These are phyloP conservation scores for Nymphicus hollandicus DNA, from an alignment of 2,113 vertebrate species.

Conservation along the genomic window DNA sequence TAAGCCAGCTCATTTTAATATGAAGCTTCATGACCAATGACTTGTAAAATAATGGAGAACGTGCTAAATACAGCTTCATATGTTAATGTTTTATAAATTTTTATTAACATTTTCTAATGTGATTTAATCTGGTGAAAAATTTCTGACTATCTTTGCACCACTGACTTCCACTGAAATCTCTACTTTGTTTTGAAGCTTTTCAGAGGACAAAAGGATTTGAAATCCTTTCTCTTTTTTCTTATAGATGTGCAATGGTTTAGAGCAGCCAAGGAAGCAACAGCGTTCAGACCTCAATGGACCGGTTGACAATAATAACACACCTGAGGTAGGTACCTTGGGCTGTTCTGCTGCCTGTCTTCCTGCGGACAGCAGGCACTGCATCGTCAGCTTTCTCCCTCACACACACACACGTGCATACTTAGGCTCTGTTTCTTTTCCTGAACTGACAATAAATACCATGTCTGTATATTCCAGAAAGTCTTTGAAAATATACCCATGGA, in stretches of 20 bases:
- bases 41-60: not conserved
- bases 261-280: constrained; percentile 93
- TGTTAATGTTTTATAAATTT: not conserved
- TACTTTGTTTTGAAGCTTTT: not conserved
- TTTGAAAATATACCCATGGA: not conserved
- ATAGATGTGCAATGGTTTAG: constrained; percentile 86
- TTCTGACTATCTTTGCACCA: not conserved
- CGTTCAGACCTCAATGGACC: constrained; percentile 96
- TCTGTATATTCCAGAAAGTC: not conserved
- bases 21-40: not conserved
- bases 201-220: not conserved
- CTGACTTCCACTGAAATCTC: not conserved
- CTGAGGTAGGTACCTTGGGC: constrained; percentile 78
- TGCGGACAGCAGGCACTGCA: not conserved
- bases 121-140: not conserved
- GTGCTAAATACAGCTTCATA: not conserved
- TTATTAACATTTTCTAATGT: not conserved
- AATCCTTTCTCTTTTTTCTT: not conserved
- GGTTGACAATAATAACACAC: constrained; percentile 89
- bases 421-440: not conserved
- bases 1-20: not conserved
- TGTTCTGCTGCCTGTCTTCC: not conserved
- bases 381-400: not conserved
- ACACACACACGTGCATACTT: too few relatives aligned
- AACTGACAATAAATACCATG: not conserved